phyloP scores from a whole-genome alignment of 1,140 invertebrate species.

The Drosophila cardini region DNA sequence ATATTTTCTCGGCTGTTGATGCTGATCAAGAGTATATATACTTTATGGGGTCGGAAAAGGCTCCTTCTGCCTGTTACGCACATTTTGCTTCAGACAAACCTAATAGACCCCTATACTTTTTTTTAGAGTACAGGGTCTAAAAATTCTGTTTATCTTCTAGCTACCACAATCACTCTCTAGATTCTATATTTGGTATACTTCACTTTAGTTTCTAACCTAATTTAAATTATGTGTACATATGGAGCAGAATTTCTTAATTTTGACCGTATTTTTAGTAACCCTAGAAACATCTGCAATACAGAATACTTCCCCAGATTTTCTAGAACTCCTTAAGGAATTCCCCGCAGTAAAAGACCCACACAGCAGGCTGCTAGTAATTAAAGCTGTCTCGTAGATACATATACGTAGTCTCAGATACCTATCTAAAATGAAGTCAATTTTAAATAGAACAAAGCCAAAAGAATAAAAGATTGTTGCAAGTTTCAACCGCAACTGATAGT shows the following conservation, averaged over 20 bases:
- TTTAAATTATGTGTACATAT: constrained; percentile 1
- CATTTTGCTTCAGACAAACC: no score
- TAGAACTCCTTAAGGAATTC: constrained; percentile 23
- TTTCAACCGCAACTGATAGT: constrained; percentile 68
- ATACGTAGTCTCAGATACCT: constrained; percentile 46
- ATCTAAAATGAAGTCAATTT: constrained; percentile 76
- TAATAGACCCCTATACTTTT: no score
- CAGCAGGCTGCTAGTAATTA: constrained; percentile 13
- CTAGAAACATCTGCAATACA: neutral
- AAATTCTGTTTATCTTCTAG: no score
- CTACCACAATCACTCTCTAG: no score
- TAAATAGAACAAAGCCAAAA: constrained; percentile 24
- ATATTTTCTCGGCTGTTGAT: no score
- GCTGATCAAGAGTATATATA: no score
- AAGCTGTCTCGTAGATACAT: neutral
- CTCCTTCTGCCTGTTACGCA: no score
- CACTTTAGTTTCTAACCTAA: neutral
- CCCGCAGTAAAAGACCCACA: constrained; percentile 2
- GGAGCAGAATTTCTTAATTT: neutral
- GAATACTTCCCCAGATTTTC: neutral
- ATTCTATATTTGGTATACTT: no score
- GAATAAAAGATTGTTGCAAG: constrained; percentile 5
- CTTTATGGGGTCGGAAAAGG: no score
- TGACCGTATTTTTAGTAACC: neutral
- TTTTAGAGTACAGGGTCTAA: no score